Conservation (phyloP, 2,888 invertebrate genomes). For the Hydrotaea cyrtoneurina region DNA sequence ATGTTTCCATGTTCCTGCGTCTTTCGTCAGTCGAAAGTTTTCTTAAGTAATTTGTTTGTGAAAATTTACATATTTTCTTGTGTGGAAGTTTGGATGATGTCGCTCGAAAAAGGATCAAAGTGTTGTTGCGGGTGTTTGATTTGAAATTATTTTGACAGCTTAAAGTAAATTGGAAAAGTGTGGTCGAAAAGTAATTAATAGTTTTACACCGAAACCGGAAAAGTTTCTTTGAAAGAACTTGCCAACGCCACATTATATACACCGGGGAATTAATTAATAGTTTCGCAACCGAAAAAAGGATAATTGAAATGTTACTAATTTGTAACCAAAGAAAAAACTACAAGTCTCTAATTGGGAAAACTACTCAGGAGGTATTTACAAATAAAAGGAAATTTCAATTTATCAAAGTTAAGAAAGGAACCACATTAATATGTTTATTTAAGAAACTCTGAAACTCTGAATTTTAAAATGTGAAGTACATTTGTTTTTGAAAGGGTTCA, state of each 20-base stretch:
- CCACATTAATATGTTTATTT: not conserved
- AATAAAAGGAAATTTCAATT: constrained; percentile 11
- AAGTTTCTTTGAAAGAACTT: constrained; percentile 49
- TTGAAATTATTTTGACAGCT: constrained; percentile 69
- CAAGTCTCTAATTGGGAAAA: not conserved
- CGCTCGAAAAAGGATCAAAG: constrained; percentile 62
- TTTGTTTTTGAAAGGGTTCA: constrained; percentile 12
- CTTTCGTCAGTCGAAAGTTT: constrained; percentile 43
- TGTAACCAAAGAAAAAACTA: not conserved
- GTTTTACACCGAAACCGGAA: constrained; percentile 55
- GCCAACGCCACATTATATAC: constrained; percentile 18
- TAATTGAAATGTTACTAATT: constrained; percentile 40
- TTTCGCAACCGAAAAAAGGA: not conserved
- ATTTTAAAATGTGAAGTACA: not conserved
- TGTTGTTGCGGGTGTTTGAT: constrained; percentile 56
- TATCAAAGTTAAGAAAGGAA: not conserved
- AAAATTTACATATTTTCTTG: constrained; percentile 63
- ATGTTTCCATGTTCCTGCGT: not conserved
- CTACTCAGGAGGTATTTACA: not conserved
- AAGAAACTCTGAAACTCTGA: too few relatives aligned
- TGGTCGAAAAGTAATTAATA: constrained; percentile 71
- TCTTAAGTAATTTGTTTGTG: constrained; percentile 58
- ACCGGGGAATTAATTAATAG: constrained; percentile 52
- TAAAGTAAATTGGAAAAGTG: constrained; percentile 70
- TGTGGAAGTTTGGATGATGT: not conserved